Percentiles rank a stretch among this genome's conserved stretches.
Evolutionary conservation across 2,113 vertebrate species (phyloP).

Genomic region (Brachypteracias leptosomus): DNA sequence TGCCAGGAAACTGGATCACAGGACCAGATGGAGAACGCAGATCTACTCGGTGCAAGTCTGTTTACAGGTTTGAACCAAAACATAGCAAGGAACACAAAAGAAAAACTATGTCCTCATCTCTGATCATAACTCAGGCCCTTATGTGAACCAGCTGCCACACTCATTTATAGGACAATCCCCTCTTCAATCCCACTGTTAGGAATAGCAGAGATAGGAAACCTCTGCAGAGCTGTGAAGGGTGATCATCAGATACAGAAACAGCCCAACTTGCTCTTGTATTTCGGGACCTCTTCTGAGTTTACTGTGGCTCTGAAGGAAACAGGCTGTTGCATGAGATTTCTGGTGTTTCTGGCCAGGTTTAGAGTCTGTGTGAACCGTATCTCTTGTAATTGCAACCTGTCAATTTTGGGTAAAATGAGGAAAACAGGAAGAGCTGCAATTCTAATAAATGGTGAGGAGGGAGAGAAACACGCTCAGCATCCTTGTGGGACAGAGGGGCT

Average conservation of each 20-base stretch:
- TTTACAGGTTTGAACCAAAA: slow-evolving; percentile 49
- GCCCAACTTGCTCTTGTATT: not conserved
- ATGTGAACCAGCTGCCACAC: not conserved
- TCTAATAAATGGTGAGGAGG: not conserved
- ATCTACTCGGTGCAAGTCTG: not conserved
- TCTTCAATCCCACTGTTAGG: not conserved
- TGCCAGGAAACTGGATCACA: slow-evolving; percentile 22
- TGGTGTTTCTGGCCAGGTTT: not conserved
- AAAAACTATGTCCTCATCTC: not conserved
- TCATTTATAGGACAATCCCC: not conserved
- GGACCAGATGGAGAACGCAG: slow-evolving; percentile 12
- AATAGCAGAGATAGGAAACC: not conserved
- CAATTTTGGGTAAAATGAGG: not conserved
- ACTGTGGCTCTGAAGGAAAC: not conserved
- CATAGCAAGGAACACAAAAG: not conserved
- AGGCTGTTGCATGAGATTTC: not conserved
- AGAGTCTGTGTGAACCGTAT: not conserved
- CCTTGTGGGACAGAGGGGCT: accelerated
- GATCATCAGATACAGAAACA: not conserved
- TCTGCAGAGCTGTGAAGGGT: not conserved
- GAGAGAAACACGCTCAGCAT: not conserved
- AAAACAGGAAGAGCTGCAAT: slow-evolving; percentile 26
- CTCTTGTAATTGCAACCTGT: not conserved
- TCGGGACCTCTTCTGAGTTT: not conserved
- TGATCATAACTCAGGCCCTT: not conserved